Evolutionary conservation across 2,113 vertebrate species (phyloP), one percentile per base, ranked within the genome.

Genomic region (Nipponia nippon): DNA sequence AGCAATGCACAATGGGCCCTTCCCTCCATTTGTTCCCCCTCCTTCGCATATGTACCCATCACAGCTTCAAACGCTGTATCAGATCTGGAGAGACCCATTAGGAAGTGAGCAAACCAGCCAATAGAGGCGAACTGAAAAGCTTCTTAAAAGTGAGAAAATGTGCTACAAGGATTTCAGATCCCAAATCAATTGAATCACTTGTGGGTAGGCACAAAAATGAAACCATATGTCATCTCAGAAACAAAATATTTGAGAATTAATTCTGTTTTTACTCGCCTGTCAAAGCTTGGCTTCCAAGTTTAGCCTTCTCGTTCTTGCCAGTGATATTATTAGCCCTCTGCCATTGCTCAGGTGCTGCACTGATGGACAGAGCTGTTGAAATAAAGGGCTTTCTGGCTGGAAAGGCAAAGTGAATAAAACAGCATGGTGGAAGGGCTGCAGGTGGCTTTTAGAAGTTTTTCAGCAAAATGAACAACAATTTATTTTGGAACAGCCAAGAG

Each of bases 161-260:
- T 50, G 77, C 87, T 94, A 30, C 81, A 83, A 93, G 58, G 49
- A 93, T 92, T 94, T 93, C 71, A 87, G 91, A 84, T 93, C 87
- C 73, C 66, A 73, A 52, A 91, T 91, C 89, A 67, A 59, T 91
- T 89, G 91, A 93, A 46, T 94, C 89, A 72, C 53, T 95, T 2
- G 0, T 53, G 47, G 73, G 65, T 59, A 89, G 80, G 73, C 77
- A 80, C 52, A 66, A 83, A 95, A 96, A 72, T 38, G 27, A 87
- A 91, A 82, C 62, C 53, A n/a, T 93, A 69, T 96, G 77, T 72
- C n/a, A 66, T 50, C 58, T 87, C n/a, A 53, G 58, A 93, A 94
- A n/a, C 77, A 87, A 96, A 95, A 91, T 94, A 95, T 95, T 97
- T 95, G 70, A 87, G 78, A 90, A 79, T 87, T 63, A 49, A 4